phyloP scores from a whole-genome alignment of 2,888 invertebrate genomes.

The Drosophila neotestacea region DNA sequence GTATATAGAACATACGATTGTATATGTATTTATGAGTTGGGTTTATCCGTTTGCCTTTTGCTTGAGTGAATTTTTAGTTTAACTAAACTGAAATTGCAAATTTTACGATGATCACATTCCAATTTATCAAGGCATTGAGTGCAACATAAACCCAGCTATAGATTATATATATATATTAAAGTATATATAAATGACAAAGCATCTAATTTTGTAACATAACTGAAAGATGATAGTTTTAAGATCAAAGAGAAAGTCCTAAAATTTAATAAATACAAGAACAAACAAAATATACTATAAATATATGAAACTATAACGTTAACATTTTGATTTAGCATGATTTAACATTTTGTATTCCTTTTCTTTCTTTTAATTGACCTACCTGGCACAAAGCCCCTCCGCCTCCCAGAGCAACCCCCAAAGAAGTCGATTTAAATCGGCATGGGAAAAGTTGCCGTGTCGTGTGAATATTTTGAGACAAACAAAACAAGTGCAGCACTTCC shows the following conservation, averaged over 20 bases:
- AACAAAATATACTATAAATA: slow-evolving; percentile 26
- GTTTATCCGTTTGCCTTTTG: slow-evolving; percentile 8
- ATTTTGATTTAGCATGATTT: slow-evolving; percentile 52
- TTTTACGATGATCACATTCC: slow-evolving; percentile 38
- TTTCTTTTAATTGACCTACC: slow-evolving; percentile 17
- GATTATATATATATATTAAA: slow-evolving; percentile 27
- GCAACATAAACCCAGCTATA: slow-evolving; percentile 23
- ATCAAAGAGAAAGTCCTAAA: slow-evolving; percentile 53
- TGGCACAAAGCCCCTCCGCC: background rate
- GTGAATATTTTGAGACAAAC: slow-evolving; percentile 71
- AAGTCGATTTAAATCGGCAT: slow-evolving; percentile 70
- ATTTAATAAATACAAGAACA: slow-evolving; percentile 59
- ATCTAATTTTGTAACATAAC: slow-evolving; percentile 63
- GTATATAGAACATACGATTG: slow-evolving; percentile 41
- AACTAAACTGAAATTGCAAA: slow-evolving; percentile 1
- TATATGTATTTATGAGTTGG: slow-evolving; percentile 32
- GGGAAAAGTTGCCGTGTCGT: slow-evolving; percentile 73
- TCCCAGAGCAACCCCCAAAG: slow-evolving; percentile 15
- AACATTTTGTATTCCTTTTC: slow-evolving; percentile 29
- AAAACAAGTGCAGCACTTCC: slow-evolving; percentile 77
- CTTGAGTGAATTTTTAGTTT: slow-evolving; percentile 22
- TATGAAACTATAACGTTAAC: slow-evolving; percentile 48
- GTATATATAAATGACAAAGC: slow-evolving; percentile 43
- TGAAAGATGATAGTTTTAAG: slow-evolving; percentile 54
- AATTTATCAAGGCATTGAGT: slow-evolving; percentile 22